These are phyloP conservation scores for Charadrius vociferus DNA, from an alignment of 2,113 vertebrate species.

Conservation along the genomic window DNA sequence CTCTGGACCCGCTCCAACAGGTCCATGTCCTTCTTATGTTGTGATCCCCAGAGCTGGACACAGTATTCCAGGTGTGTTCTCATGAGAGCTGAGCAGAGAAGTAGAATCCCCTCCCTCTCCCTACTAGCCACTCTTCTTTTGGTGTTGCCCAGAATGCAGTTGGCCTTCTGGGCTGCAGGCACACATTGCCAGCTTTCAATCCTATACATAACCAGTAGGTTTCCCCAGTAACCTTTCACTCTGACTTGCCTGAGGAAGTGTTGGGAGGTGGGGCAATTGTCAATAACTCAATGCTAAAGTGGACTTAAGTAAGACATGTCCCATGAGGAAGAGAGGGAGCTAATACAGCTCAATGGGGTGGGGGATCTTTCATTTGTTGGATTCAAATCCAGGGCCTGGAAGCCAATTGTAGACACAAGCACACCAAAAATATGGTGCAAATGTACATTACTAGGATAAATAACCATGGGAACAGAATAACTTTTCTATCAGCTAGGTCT, in stretches of 20 bases:
- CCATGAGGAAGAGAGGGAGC: background rate
- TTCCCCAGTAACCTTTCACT: background rate
- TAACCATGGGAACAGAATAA: background rate
- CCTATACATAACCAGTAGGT: background rate
- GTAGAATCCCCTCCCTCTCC: background rate
- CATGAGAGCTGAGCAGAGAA: background rate
- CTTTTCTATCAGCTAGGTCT: background rate
- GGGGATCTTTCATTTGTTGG: background rate
- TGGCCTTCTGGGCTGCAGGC: background rate
- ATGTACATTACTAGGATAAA: background rate
- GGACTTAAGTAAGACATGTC: background rate
- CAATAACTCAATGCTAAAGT: background rate
- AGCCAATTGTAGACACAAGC: background rate
- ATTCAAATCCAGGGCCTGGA: background rate
- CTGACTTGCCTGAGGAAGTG: background rate
- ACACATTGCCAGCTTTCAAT: background rate
- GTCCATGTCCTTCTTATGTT: background rate
- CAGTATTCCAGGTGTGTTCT: background rate
- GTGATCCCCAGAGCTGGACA: background rate
- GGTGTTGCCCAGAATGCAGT: background rate
- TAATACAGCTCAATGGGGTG: background rate
- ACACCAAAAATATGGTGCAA: background rate
- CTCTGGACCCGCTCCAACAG: background rate
- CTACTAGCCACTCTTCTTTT: background rate
- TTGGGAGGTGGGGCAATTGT: accelerated